Percentiles rank a stretch among this genome's conserved stretches.
These are phyloP conservation scores for Ectemnius continuus DNA, from an alignment of 2,888 invertebrate species.

Conservation along the genomic window DNA sequence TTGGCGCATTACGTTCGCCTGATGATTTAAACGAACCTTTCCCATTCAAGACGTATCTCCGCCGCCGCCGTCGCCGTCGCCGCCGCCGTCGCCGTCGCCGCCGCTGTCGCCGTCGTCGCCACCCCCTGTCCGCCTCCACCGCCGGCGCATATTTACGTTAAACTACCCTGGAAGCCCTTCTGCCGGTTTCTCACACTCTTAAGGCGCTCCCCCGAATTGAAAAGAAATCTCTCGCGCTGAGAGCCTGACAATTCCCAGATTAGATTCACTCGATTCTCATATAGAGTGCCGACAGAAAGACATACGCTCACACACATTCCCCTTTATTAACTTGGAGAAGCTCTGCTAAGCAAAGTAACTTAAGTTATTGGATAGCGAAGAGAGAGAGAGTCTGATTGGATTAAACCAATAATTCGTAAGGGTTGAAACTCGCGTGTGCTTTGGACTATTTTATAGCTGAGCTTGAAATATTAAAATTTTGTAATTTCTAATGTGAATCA, in stretches of 20 bases:
- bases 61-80: slow-evolving; percentile 12
- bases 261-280: no score
- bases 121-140: slow-evolving; percentile 43
- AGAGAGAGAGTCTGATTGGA: neutral
- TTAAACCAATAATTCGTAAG: no score
- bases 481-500: no score
- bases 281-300: no score
- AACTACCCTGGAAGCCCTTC: slow-evolving; percentile 19
- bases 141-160: slow-evolving; percentile 35
- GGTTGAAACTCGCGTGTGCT: no score
- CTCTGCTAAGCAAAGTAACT: no score
- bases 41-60: slow-evolving; percentile 1
- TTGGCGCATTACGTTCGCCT: slow-evolving; percentile 57
- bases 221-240: no score
- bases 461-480: no score
- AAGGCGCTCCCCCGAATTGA: neutral
- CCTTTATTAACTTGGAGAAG: no score
- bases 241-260: no score
- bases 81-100: slow-evolving; percentile 21
- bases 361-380: neutral
- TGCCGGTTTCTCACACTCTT: neutral
- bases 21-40: slow-evolving; percentile 60
- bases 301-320: no score
- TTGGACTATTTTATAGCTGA: no score
- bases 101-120: neutral